These are phyloP conservation scores for Calonectris borealis DNA, from an alignment of 2,113 vertebrate genomes.

Conservation along the genomic window DNA sequence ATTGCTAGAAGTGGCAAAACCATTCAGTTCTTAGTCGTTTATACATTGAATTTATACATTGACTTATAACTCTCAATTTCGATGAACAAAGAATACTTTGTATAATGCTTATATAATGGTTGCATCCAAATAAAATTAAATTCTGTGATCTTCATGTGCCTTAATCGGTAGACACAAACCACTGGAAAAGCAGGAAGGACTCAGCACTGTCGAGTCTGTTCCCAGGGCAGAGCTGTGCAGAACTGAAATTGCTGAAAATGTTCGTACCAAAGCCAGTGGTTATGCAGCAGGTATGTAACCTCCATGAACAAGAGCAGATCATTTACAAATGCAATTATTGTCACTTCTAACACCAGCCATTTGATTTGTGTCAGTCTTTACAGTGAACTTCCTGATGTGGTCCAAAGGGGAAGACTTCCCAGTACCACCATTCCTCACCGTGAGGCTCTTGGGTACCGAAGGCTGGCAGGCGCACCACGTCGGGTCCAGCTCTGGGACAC, in stretches of 20 bases:
- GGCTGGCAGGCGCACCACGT: accelerated
- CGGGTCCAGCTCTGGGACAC: neutral
- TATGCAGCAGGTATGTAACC: neutral
- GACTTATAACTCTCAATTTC: neutral
- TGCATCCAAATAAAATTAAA: neutral
- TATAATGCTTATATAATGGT: neutral
- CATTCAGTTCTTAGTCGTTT: neutral
- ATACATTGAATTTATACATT: neutral
- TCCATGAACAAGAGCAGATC: neutral
- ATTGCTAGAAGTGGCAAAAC: neutral
- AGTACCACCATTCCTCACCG: neutral
- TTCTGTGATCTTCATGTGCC: neutral
- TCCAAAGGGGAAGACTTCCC: neutral
- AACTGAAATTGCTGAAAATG: neutral
- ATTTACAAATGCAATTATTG: neutral
- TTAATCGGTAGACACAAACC: neutral
- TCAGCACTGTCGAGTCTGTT: neutral
- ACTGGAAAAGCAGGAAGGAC: neutral
- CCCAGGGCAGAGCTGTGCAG: neutral
- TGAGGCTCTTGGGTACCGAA: neutral
- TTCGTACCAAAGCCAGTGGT: neutral
- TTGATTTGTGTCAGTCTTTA: neutral
- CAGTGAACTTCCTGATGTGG: neutral
- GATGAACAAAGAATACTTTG: neutral
- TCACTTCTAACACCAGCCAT: neutral